Base-by-base conservation (phyloP, 2,797 vertebrate species). In the Heteromormyrus szaboi region DNA sequence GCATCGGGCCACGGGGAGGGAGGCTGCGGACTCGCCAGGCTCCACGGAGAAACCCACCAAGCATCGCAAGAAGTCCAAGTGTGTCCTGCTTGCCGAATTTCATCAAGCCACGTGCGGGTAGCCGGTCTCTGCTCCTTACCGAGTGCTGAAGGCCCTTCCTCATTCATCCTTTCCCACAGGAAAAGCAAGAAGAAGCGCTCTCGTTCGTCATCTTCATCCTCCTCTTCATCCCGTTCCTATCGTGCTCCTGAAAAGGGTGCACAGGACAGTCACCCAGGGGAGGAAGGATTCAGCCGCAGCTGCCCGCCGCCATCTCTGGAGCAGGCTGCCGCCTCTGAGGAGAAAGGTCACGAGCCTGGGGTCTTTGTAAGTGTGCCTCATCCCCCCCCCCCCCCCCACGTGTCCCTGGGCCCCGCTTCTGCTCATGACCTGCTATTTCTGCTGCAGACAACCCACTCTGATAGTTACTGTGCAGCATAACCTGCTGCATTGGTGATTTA, bases 41-140 rank as follows among this genome's bases (percentile, higher is more conserved):
- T 97, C 98, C 93, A 88, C 97, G 83, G 98, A 99, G 93, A 99
- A 99, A 95, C 96, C 96, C 17, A 97, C 98, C 93, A 99, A 98
- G 92, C 96, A 97, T 92, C 97, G 98, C 93, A 99, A 99, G 96
- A 97, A 98, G 92, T 98, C 98, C 90, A 99, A 97, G 96, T 97
- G 94, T 0, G 95, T 90, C 44, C 17, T 33, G 7, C 1, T 84
- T 19, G 54, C 48, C 4, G 48, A 9, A 22, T 41, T 8, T 25
- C 33, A 9, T n/a, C 2, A 1, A 22, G 50, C 50, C 12, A 0
- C 2, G 12, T 33, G 11, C 6, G 37, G 79, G n/a, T 46, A 11
- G 76, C 3, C 17, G 1, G 37, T 9, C 17, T 25, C 14, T 0
- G 1, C 14, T 50, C 19, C 51, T 72, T 3, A 8, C 54, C 4